These are phyloP conservation scores for Sylvilagus floridanus DNA, from an alignment of 2,797 vertebrate species.

Conservation along the genomic window DNA sequence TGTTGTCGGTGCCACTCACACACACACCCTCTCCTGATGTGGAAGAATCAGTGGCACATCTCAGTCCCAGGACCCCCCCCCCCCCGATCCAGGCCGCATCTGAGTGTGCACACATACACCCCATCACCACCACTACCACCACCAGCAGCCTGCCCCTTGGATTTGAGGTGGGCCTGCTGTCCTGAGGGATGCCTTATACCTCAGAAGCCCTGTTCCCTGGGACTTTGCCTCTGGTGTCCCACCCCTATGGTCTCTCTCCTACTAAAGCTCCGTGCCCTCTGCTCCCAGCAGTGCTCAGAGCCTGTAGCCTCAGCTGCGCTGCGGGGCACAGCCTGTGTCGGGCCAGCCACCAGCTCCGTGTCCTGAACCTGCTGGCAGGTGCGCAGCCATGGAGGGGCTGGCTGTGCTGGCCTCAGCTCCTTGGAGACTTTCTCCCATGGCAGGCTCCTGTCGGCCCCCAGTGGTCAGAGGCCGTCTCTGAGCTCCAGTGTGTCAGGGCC, in stretches of 20 bases:
- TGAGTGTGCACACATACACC: neutral
- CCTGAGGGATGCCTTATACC: neutral
- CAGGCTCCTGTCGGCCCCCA: neutral
- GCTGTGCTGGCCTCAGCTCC: neutral
- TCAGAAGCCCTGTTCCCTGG: neutral
- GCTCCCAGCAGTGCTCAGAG: neutral
- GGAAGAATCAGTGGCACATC: neutral
- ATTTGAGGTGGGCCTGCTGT: neutral
- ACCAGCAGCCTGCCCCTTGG: neutral
- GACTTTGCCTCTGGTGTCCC: neutral
- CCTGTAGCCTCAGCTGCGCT: neutral
- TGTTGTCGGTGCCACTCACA: fast-evolving
- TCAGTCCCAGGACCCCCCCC: neutral
- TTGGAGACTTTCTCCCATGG: neutral
- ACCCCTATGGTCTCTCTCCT: neutral
- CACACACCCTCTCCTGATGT: neutral
- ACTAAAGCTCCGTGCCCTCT: neutral
- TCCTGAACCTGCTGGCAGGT: neutral
- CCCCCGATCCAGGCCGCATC: neutral
- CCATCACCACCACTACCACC: no score
- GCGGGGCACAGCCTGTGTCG: neutral
- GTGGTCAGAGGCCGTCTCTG: neutral
- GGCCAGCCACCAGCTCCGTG: neutral
- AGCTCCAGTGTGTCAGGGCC: neutral
- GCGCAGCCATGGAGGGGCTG: neutral